Evolutionary conservation across 2,797 vertebrate genomes (phyloP), one percentile per base, ranked within the genome.

Genomic region (Psittacula derbiana): DNA sequence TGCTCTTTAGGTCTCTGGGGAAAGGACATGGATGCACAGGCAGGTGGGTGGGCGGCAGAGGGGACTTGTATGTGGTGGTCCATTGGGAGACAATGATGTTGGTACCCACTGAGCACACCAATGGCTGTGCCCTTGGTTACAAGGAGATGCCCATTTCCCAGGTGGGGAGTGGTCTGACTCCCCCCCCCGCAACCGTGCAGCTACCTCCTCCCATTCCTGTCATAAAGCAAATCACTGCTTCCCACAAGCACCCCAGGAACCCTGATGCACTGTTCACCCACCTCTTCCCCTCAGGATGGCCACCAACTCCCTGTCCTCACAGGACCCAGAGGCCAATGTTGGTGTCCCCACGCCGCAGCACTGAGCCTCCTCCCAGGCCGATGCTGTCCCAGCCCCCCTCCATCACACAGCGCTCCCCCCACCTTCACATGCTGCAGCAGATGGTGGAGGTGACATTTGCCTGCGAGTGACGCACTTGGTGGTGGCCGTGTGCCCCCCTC

Each of bases 401-500:
- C 3, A 7, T 65, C 41, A n/a, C 1, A 2, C 89, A 41, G 80
- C 3, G 3, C 69, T 80, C 50, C 52, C 44, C 75, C 49, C 5
- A 1, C 55, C 36, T 14, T 43, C 6, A 0, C 66, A 5, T 0
- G 8, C 86, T 46, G 90, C 93, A 90, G 95, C 93, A 96, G 93
- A 96, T 92, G 96, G 93, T 80, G 82, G 86, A 94, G 93, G 95
- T 94, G 95, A 94, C 90, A 93, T 95, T 83, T 90, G 61, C 82
- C 93, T 95, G 85, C 0, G 4, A 80, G 65, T 82, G 92, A 96
- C 21, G 79, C 6, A 33, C 84, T 58, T 87, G 81, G 65, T 1
- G 6, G 90, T 43, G 85, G 44, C 83, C 10, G 5, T 50, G 64
- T 76, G 27, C 41, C 67, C 64, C 33, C 74, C 49, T 31, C 47